Evolutionary conservation across 1,140 invertebrate species (phyloP), one percentile per base, ranked within the genome.

Genomic region (Bilobella aurantiaca): DNA sequence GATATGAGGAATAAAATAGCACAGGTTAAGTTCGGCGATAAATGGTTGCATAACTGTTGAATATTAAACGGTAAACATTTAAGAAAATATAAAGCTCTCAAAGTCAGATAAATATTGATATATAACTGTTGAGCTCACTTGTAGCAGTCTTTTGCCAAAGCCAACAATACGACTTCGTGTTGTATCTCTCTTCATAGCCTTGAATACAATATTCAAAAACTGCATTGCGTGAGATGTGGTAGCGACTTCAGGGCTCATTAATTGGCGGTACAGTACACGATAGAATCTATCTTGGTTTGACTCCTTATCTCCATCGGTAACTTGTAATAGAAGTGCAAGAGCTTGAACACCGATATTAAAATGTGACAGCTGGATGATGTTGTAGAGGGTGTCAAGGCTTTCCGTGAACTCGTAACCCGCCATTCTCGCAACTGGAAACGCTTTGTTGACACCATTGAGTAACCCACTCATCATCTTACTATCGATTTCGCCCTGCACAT

Each of bases 391-490:
- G 73, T 93, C 84, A 46, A 91, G 79, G 74, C 94, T 88, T 37
- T 85, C 80, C 0, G 80, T 74, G 12, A 92, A 73, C 29, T 66
- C 1, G 77, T 73, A 56, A 78, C 73, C 42, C 78, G 80, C 65
- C 81, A 82, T 56, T 74, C 85, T 85, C 63, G 81, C 85, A 79
- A 84, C 92, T 1, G 88, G 89, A 80, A 87, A 94, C 2, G 91
- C 89, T 68, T 90, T 82, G 74, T 93, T 93, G 3, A 95, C 88
- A 1, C 93, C 93, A 56, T 85, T 86, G 56, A 97, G 78, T 21
- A 99, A 84, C 0, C 87, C 91, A 66, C 87, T 87, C 88, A 98
- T 92, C 78, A 97, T 86, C 74, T 90, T 87, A 47, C 86, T 90
- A 74, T 96, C 89, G 0, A 96, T 86, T 69, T 96, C 91, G 27